Percentiles rank a stretch among this genome's conserved stretches.
phyloP scores from a whole-genome alignment of 1,140 invertebrate genomes.

The Meloidogyne hapla region DNA sequence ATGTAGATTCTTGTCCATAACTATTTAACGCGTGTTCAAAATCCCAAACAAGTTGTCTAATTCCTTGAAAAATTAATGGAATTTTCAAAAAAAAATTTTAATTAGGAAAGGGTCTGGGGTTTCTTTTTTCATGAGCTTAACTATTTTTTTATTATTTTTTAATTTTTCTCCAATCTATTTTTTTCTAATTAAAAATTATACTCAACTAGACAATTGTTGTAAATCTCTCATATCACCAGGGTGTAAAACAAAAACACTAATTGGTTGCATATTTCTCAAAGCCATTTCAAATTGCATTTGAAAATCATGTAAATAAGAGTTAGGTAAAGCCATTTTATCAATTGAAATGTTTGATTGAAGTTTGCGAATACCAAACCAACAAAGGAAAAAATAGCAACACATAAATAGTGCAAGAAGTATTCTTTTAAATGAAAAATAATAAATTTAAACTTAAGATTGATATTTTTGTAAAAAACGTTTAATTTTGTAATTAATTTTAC shows the following conservation, averaged over 20 bases:
- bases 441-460: no score
- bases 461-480: no score
- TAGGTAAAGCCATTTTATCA: conserved; percentile 58
- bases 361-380: conserved; percentile 50
- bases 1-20: conserved; percentile 60
- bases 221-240: conserved; percentile 59
- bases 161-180: background rate
- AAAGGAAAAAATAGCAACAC: conserved; percentile 55
- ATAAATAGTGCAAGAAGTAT: conserved; percentile 46
- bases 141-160: background rate
- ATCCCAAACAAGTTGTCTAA: conserved; percentile 55
- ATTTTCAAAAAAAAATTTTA: background rate
- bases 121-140: no score
- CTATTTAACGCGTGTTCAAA: conserved; percentile 59
- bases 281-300: conserved; percentile 56
- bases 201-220: conserved; percentile 45
- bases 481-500: no score
- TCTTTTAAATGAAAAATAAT: conserved; percentile 27
- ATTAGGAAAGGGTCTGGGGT: no score
- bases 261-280: conserved; percentile 60
- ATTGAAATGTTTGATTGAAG: conserved; percentile 60
- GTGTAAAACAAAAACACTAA: conserved; percentile 58
- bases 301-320: conserved; percentile 61
- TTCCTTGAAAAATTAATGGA: conserved; percentile 37
- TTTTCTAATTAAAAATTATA: background rate